A percentile compares a stretch with the other conserved stretches of the same genome.
phyloP scores from a whole-genome alignment of 2,113 vertebrate species.

The Podocnemis expansa region DNA sequence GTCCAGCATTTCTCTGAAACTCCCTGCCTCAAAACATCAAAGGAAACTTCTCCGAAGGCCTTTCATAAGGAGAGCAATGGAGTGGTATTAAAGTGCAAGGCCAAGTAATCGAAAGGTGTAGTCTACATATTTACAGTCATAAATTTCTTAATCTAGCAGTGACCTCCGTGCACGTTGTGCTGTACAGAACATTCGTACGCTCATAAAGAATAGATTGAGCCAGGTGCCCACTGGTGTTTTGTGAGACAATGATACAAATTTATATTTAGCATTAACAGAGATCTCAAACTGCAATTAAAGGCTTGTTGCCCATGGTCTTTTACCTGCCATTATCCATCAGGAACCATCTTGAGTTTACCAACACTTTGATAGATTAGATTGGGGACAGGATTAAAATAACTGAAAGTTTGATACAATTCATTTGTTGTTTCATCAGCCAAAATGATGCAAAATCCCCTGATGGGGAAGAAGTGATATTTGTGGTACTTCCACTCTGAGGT shows the following conservation, averaged over 20 bases:
- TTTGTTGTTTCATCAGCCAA: neutral
- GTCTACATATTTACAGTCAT: neutral
- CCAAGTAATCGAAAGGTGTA: neutral
- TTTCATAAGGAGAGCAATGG: neutral
- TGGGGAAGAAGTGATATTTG: neutral
- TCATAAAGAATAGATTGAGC: no score
- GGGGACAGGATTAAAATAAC: neutral
- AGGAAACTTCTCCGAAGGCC: neutral
- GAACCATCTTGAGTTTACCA: neutral
- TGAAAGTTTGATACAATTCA: rapidly evolving
- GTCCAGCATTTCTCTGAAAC: neutral
- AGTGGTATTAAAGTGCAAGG: neutral
- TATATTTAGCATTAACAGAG: neutral
- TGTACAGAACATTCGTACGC: no score
- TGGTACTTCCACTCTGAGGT: neutral
- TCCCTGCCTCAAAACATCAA: neutral
- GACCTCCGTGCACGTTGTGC: neutral
- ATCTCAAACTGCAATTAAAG: neutral
- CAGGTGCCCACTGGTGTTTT: neutral
- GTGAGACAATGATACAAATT: neutral
- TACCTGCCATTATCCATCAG: neutral
- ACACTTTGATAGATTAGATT: neutral
- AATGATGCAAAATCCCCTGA: neutral
- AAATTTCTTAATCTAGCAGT: neutral
- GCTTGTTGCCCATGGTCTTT: neutral